Percentiles rank a stretch among this genome's conserved stretches.
Conservation (phyloP, 2,113 vertebrate species). For the Seriola quinqueradiata region DNA sequence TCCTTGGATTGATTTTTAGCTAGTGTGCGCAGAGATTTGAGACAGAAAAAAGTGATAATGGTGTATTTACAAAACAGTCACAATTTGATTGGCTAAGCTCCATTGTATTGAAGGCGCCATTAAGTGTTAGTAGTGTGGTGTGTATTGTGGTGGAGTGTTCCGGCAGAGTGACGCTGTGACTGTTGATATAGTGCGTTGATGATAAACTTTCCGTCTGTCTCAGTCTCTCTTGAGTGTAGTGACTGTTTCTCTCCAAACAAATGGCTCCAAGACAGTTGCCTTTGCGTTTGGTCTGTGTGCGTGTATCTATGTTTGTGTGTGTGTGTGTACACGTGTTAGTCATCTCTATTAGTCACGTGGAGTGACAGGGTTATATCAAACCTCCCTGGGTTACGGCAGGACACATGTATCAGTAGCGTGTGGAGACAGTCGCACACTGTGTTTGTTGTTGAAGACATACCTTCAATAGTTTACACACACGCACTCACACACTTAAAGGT, state of each 20-base stretch:
- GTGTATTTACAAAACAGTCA: background rate
- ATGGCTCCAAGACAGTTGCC: slow-evolving; percentile 51
- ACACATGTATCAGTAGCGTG: slow-evolving; percentile 72
- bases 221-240: slow-evolving; percentile 38
- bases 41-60: background rate
- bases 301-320: background rate
- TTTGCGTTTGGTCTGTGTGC: slow-evolving; percentile 44
- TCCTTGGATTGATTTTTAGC: background rate
- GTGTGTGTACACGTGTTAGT: slow-evolving; percentile 59
- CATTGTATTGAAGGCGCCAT: background rate
- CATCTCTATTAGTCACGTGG: slow-evolving; percentile 72
- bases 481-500: slow-evolving; percentile 57
- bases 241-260: slow-evolving; percentile 55
- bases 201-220: slow-evolving; percentile 52
- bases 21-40: slow-evolving; percentile 1
- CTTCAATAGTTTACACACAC: slow-evolving; percentile 62
- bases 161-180: slow-evolving; percentile 36
- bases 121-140: slow-evolving; percentile 26
- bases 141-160: slow-evolving; percentile 33
- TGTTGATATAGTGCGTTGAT: slow-evolving; percentile 47
- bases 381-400: slow-evolving; percentile 67
- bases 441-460: slow-evolving; percentile 64
- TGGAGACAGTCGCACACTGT: slow-evolving; percentile 51
- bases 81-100: slow-evolving; percentile 6
- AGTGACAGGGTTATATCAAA: slow-evolving; percentile 65